A percentile compares a stretch with the other conserved stretches of the same genome.
Evolutionary conservation across 2,888 invertebrate species (phyloP).

Genomic region (Leucozona laternaria): DNA sequence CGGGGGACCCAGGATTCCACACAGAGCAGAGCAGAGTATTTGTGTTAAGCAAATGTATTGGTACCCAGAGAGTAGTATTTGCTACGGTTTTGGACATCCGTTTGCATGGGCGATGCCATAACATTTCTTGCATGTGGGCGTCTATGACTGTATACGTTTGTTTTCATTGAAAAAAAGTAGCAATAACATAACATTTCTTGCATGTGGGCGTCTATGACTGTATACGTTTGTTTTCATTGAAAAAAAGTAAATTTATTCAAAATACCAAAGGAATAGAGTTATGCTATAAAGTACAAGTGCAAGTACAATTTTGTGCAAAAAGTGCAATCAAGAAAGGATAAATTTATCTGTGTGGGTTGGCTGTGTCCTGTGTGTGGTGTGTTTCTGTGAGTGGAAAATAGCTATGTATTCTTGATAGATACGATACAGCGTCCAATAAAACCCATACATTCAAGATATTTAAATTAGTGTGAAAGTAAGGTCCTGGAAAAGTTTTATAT

Average conservation of each 20-base stretch:
- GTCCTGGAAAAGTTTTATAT: too few species aligned
- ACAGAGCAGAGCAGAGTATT: background rate
- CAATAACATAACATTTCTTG: background rate
- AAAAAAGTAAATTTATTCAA: background rate
- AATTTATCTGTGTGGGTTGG: background rate
- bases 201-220: background rate
- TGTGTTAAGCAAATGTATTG: background rate
- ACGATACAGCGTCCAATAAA: background rate
- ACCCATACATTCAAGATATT: background rate
- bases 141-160: background rate
- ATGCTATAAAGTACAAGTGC: background rate
- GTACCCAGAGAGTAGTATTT: background rate
- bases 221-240: background rate
- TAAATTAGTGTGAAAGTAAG: background rate
- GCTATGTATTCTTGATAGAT: background rate
- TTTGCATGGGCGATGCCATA: background rate
- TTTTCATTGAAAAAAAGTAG: background rate
- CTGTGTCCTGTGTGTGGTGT: background rate
- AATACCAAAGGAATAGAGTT: constrained; percentile 1
- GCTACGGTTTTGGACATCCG: background rate
- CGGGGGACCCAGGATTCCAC: background rate
- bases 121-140: background rate
- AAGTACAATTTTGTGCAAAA: background rate
- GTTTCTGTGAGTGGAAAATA: background rate
- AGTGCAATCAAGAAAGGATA: background rate